phyloP scores from a whole-genome alignment of 2,888 invertebrate genomes.

The Oscheius onirici region DNA sequence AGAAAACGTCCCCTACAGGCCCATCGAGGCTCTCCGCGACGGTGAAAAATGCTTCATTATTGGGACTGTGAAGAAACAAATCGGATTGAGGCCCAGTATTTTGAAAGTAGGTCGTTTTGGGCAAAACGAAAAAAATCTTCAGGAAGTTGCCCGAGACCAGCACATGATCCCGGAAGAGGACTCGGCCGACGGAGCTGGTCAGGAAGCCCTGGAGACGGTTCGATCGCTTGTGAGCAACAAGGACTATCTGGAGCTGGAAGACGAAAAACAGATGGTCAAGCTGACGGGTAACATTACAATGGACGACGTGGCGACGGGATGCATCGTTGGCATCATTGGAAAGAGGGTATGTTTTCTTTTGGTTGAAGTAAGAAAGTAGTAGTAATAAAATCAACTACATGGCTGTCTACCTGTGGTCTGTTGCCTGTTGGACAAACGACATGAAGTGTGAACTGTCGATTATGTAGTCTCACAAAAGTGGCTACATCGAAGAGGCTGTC shows the following conservation, averaged over 20 bases:
- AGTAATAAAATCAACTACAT: no score
- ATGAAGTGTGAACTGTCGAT: no score
- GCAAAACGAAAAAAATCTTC: background rate
- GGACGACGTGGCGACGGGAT: conserved; percentile 53
- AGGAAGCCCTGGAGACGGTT: conserved; percentile 31
- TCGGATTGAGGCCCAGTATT: conserved; percentile 46
- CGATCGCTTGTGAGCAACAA: conserved; percentile 36
- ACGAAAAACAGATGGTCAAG: conserved; percentile 45
- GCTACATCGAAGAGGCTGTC: no score
- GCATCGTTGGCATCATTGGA: conserved; percentile 42
- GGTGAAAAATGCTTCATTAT: conserved; percentile 45
- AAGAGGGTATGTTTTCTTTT: conserved; percentile 21
- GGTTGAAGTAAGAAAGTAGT: no score
- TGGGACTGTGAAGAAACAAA: conserved; percentile 52
- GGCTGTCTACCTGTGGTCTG: no score
- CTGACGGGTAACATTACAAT: conserved; percentile 40
- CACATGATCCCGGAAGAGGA: conserved; percentile 39
- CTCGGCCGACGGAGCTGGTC: conserved; percentile 28
- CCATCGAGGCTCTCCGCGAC: conserved; percentile 23
- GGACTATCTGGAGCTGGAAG: conserved; percentile 50
- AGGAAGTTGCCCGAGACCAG: conserved; percentile 43
- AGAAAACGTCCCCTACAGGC: background rate
- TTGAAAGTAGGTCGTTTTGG: conserved; percentile 37
- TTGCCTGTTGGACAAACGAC: no score
- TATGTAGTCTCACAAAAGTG: no score